phyloP scores from a whole-genome alignment of 1,140 invertebrate species.

The Drosophila ohnishii region DNA sequence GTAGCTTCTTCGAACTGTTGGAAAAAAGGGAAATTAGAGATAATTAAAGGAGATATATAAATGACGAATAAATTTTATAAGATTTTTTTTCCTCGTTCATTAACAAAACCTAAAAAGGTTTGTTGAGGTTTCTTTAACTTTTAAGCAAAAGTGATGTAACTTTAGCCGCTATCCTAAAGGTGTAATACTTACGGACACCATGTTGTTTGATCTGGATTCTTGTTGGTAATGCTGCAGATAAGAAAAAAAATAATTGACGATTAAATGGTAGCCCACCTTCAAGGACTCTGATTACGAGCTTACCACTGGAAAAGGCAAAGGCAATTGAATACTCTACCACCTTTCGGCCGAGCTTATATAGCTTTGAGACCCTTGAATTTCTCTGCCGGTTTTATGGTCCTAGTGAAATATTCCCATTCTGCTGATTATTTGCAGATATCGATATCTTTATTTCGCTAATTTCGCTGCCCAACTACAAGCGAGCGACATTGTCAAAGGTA shows the following conservation, averaged over 20 bases:
- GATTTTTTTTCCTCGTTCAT: background rate
- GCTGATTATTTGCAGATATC: slow-evolving; percentile 39
- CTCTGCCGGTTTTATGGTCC: slow-evolving; percentile 12
- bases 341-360: slow-evolving; percentile 27
- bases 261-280: background rate
- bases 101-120: background rate
- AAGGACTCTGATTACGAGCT: slow-evolving; percentile 20
- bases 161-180: background rate
- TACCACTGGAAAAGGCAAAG: slow-evolving; percentile 42
- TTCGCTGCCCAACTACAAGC: slow-evolving; percentile 35
- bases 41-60: too few species aligned
- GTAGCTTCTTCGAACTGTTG: slow-evolving; percentile 89
- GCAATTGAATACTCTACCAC: slow-evolving; percentile 27
- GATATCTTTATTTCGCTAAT: slow-evolving; percentile 52
- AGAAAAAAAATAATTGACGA: background rate
- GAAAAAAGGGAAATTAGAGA: background rate
- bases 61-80: too few species aligned
- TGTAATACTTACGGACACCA: slow-evolving; percentile 33
- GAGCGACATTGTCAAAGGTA: slow-evolving; percentile 41
- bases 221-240: slow-evolving; percentile 13
- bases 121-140: background rate
- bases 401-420: slow-evolving; percentile 32
- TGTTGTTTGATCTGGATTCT: slow-evolving; percentile 21
- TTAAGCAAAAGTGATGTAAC: background rate
- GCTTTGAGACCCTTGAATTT: background rate